Base-by-base conservation (phyloP, 2,888 invertebrate genomes). In the Argyresthia goedartella region DNA sequence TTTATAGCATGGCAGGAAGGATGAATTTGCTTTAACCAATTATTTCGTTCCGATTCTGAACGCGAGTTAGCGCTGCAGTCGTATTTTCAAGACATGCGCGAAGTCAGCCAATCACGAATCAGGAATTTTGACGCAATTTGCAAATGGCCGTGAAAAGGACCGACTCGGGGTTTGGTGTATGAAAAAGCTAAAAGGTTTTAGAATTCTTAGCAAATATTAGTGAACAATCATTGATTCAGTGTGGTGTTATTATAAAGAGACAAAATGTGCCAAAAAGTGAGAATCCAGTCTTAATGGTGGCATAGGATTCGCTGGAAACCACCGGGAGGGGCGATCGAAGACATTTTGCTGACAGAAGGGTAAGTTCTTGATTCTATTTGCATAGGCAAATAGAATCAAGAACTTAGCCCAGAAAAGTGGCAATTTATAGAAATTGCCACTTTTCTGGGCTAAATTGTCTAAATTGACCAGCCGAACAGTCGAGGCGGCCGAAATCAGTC, bases 131-230 rank as follows among this genome's bases (percentile, higher is more conserved):
- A 85, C 85, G 86, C 86, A 87, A 87, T 87, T 87, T 87, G 87
- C 87, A 87, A 87, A 87, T 87, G 87, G 87, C 86, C 85, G 87
- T 82, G 81, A 81, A 81, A 78, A 82, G 84, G 81, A 81, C 78
- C 62, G 80, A 76, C 73, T 78, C 80, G 76, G 73, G 82, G 74
- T 57, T 57, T 59, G 59, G 76, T 81, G 76, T 77, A 80, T 51
- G 50, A 51, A 79, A 76, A 73, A 77, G 76, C 73, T 79, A 78
- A 84, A 25, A 81, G 81, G 76, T 85, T 77, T 72, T 73, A 72
- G 71, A 76, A 71, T 74, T 71, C 69, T 80, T 82, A 79, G 64
- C 76, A 73, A 76, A 78, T 80, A 73, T 73, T 74, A 64, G 84
- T 81, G 76, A 71, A 64, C 75, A 69, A 69, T 69, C 69, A 64